Evolutionary conservation across 2,888 invertebrate genomes (phyloP).

Genomic region (Polymixis flavicincta): DNA sequence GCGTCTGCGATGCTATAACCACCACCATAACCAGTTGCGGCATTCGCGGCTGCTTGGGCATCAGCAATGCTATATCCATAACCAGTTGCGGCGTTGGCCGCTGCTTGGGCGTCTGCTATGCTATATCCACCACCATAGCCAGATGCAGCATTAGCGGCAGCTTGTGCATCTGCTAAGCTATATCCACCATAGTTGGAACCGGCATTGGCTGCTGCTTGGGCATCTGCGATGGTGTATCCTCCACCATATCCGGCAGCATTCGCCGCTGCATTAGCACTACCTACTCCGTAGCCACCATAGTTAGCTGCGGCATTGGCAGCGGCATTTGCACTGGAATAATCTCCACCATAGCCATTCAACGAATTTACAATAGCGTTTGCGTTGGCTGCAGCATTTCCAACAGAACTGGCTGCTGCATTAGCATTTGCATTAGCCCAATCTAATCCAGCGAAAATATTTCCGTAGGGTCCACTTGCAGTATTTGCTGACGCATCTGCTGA

Average conservation of each 20-base stretch:
- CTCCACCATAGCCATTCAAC: too few species aligned
- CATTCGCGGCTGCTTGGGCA: conserved; percentile 25
- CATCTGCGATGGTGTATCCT: conserved; percentile 34
- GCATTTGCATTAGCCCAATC: conserved; percentile 41
- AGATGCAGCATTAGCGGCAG: too few species aligned
- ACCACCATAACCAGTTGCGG: conserved; percentile 11
- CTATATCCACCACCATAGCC: conserved; percentile 48
- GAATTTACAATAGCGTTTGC: too few species aligned
- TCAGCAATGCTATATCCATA: conserved; percentile 40
- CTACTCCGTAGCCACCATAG: too few species aligned
- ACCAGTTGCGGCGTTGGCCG: conserved; percentile 9
- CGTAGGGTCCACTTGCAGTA: conserved; percentile 32
- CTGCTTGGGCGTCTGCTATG: conserved; percentile 33
- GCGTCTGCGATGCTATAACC: conserved; percentile 30
- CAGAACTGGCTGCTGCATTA: conserved; percentile 32
- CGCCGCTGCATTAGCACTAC: conserved; percentile 41
- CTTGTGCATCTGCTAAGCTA: too few species aligned
- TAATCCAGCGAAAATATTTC: conserved; percentile 30
- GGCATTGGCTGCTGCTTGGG: conserved; percentile 36
- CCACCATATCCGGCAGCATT: conserved; percentile 35
- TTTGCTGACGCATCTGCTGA: conserved; percentile 45
- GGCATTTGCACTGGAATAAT: too few species aligned
- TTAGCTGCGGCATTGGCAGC: too few species aligned
- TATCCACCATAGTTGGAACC: conserved; percentile 13
- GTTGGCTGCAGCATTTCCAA: conserved; percentile 36